phyloP scores from a whole-genome alignment of 2,888 invertebrate species.

The Xestia sexstrigata region DNA sequence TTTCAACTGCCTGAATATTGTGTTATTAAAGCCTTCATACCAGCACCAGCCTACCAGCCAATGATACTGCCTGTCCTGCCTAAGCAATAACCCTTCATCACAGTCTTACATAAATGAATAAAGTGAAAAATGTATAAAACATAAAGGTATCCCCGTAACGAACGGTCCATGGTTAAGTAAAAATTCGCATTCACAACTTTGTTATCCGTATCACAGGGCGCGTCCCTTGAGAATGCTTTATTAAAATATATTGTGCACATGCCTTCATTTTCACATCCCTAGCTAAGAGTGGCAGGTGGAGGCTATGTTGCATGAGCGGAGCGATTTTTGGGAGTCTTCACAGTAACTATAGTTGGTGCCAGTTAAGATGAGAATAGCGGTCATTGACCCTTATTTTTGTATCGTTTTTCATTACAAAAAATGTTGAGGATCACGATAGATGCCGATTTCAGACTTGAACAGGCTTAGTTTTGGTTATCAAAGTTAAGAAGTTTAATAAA shows the following conservation, averaged over 20 bases:
- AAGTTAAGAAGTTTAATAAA: no score
- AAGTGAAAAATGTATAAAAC: constrained; percentile 59
- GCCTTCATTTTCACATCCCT: constrained; percentile 81
- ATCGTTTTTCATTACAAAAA: no score
- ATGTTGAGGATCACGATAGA: no score
- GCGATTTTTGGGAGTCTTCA: constrained; percentile 41
- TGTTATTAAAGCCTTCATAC: background rate
- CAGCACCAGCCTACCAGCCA: background rate
- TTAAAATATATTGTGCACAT: constrained; percentile 89
- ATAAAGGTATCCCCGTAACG: constrained; percentile 69
- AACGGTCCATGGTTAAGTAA: constrained; percentile 81
- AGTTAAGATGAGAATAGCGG: no score
- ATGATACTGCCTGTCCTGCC: background rate
- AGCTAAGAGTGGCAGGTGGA: constrained; percentile 64
- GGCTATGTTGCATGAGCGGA: constrained; percentile 47
- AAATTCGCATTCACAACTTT: constrained; percentile 86
- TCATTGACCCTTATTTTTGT: no score
- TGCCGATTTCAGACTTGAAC: no score
- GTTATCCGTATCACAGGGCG: constrained; percentile 84
- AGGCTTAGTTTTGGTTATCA: no score
- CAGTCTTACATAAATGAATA: constrained; percentile 54
- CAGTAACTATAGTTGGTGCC: no score
- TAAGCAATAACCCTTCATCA: constrained; percentile 28
- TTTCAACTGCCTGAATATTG: background rate
- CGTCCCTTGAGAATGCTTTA: constrained; percentile 86